Conservation (phyloP, 2,113 vertebrate genomes). For the Stegastes partitus region DNA sequence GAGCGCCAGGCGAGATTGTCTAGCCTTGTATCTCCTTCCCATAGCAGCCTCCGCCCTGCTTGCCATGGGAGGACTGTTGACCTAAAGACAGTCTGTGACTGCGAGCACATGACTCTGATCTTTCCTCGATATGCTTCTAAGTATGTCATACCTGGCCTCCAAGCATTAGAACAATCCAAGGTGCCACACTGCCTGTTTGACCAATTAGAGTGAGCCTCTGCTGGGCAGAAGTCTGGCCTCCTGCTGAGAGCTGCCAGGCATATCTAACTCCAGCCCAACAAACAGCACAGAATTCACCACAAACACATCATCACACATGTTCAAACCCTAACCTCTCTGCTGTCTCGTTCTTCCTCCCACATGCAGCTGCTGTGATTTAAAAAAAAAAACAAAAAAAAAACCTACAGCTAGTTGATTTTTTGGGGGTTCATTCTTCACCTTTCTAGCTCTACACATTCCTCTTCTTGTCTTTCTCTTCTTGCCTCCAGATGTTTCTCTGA, state of each 20-base stretch:
- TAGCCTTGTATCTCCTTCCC: conserved; percentile 58
- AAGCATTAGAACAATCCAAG: conserved; percentile 56
- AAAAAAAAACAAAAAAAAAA: conserved; percentile 62
- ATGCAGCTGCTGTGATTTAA: conserved; percentile 60
- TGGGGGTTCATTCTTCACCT: conserved; percentile 32
- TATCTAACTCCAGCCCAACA: conserved; percentile 62
- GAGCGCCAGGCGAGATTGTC: conserved; percentile 60
- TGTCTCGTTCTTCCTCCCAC: conserved; percentile 45
- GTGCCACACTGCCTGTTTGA: conserved; percentile 68
- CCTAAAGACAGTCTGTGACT: conserved; percentile 42
- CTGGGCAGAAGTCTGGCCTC: conserved; percentile 57
- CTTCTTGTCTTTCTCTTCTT: conserved; percentile 44
- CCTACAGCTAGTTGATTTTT: conserved; percentile 36
- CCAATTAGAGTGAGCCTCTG: conserved; percentile 67
- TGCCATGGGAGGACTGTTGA: conserved; percentile 37
- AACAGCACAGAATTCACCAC: conserved; percentile 56
- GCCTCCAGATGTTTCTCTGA: conserved; percentile 72
- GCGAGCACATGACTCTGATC: conserved; percentile 46
- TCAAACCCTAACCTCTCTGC: conserved; percentile 34
- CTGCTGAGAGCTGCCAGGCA: conserved; percentile 68
- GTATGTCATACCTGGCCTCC: conserved; percentile 56
- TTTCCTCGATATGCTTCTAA: conserved; percentile 50
- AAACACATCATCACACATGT: conserved; percentile 64
- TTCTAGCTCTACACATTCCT: conserved; percentile 44
- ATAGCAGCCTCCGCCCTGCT: background rate